Percentiles rank a stretch among this genome's conserved stretches.
phyloP scores from a whole-genome alignment of 2,113 vertebrate genomes.

The Miniopterus natalensis region DNA sequence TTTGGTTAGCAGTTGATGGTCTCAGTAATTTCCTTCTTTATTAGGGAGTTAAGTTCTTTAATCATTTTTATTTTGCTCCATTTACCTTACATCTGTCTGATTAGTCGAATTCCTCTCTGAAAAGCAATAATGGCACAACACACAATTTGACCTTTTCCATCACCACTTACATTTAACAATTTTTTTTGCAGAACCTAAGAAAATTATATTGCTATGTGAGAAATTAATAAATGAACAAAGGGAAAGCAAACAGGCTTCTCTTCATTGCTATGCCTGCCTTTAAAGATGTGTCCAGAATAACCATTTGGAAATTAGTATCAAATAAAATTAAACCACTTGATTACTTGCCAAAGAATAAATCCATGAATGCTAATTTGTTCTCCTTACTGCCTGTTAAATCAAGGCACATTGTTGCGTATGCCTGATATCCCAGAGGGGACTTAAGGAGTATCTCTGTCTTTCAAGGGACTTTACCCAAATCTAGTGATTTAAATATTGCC shows the following conservation, averaged over 20 bases:
- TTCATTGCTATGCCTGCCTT: slow-evolving; percentile 14
- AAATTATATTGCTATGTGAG: background rate
- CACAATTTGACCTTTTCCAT: background rate
- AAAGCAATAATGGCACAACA: background rate
- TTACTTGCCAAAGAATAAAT: slow-evolving; percentile 24
- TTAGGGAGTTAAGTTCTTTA: background rate
- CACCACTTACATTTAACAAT: background rate
- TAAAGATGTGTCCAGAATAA: slow-evolving; percentile 3
- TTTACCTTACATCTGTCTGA: background rate
- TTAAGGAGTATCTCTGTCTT: background rate
- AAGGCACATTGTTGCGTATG: background rate
- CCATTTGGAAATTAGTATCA: slow-evolving; percentile 29
- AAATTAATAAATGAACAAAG: slow-evolving; percentile 29
- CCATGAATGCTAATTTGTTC: background rate
- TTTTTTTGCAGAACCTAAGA: background rate
- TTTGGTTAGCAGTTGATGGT: background rate
- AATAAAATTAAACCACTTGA: background rate
- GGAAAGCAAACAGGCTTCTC: background rate
- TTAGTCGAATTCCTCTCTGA: background rate
- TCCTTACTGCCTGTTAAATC: background rate
- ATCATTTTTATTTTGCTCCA: background rate
- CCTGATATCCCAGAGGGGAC: background rate
- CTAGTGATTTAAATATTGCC: background rate
- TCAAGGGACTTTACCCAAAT: background rate
- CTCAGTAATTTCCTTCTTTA: slow-evolving; percentile 1